Evolutionary conservation across 2,888 invertebrate species (phyloP), one percentile per base, ranked within the genome.

Genomic region (Terebella lapidaria): DNA sequence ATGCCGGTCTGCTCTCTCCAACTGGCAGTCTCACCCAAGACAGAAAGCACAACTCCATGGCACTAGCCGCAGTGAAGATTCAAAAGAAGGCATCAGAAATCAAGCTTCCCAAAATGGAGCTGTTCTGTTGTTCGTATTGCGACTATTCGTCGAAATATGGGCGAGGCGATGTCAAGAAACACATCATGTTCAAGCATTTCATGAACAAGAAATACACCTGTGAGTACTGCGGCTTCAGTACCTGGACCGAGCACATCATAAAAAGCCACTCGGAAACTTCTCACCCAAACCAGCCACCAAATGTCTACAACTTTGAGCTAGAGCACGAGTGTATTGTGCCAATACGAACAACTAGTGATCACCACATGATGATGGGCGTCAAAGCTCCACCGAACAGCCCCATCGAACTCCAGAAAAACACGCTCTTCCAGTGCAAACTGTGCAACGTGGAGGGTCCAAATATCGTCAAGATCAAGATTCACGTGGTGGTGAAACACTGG

Each of bases 191-290:
- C 49, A 22, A 10, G 18, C 49, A 49, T 24, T 22, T 49, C 49
- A 49, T n/a, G 49, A 49, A n/a, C 18, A 49, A 49, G 49, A n/a
- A 10, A 10, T 49, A 49, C 49, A 49, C 18, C 49, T 49, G 49
- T 22, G 49, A 24, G 5, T 22, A n/a, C 5, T 49, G 49, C 24
- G 24, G 22, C 24, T 49, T n/a, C 24, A 24, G 22, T 24, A 22
- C 49, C 24, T 49, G 49, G 49, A 5, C 10, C 18, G 18, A 10
- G 24, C 49, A 10, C 5, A 5, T 10, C n/a, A 49, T 49, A 5
- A 24, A 49, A 22, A 22, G 5, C 5, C 49, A 49, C 49, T 22
- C 5, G n/a, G 22, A 49, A 24, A n/a, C 10, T 5, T 5, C 22
- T 5, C 49, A 49, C 24, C 49, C 49, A 10, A n/a, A 10, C n/a